These are phyloP conservation scores for Lithobates pipiens DNA, from an alignment of 2,797 vertebrate species.

Conservation along the genomic window DNA sequence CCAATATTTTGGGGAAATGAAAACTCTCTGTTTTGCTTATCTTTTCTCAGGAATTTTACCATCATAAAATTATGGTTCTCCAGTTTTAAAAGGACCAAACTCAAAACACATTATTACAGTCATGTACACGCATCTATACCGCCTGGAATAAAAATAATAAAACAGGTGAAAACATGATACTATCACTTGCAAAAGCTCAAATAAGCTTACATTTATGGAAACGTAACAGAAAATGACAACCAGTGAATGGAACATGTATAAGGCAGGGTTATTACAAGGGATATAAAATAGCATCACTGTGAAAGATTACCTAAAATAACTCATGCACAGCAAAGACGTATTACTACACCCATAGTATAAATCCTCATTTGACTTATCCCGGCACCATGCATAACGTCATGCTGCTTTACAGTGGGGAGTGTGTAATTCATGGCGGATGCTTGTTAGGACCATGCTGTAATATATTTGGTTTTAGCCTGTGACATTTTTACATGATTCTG, in stretches of 20 bases:
- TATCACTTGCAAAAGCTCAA: background rate
- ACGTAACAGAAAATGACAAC: background rate
- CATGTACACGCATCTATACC: too few species aligned
- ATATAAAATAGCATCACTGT: conserved; percentile 34
- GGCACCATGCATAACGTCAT: conserved; percentile 30
- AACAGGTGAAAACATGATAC: background rate
- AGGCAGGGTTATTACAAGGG: conserved; percentile 16
- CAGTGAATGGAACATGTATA: conserved; percentile 15
- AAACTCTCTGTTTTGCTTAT: too few species aligned
- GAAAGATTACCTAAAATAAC: conserved; percentile 41
- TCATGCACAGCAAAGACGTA: conserved; percentile 37
- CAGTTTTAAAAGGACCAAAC: too few species aligned
- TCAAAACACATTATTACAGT: too few species aligned
- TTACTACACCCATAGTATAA: conserved; percentile 40
- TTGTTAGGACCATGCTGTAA: conserved; percentile 26
- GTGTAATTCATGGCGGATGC: conserved; percentile 29
- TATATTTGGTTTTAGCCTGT: conserved; percentile 45
- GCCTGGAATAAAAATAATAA: background rate
- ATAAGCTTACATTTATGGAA: background rate
- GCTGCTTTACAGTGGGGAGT: conserved; percentile 44
- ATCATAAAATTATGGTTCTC: too few species aligned
- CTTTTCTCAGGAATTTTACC: too few species aligned
- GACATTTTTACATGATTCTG: conserved; percentile 51
- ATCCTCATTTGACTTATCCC: conserved; percentile 52
- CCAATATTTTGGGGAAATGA: too few species aligned